These are phyloP conservation scores for Phymorhynchus buccinoides DNA, from an alignment of 1,140 invertebrate genomes.

Conservation along the genomic window DNA sequence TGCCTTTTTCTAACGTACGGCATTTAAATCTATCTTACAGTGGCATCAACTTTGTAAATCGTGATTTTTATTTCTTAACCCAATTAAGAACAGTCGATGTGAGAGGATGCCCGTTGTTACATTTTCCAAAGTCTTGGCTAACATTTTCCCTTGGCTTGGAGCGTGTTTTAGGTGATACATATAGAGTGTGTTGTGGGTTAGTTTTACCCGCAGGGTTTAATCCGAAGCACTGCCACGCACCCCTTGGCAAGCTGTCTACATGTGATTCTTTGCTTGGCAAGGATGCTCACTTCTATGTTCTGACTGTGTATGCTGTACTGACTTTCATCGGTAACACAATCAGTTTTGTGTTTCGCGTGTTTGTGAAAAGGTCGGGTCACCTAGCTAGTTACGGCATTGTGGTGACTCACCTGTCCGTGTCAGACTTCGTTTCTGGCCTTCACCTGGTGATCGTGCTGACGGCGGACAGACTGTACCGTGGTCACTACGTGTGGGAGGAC, in stretches of 20 bases:
- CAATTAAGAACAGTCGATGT: constrained; percentile 35
- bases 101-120: not conserved
- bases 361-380: not conserved
- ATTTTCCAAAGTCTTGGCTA: not conserved
- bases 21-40: constrained; percentile 31
- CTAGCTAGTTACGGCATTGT: constrained; percentile 41
- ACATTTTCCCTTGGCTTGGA: not conserved
- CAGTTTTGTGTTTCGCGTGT: constrained; percentile 45
- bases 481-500: constrained; percentile 53
- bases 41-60: not conserved
- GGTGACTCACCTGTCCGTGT: constrained; percentile 53
- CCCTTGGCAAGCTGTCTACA: constrained; percentile 47
- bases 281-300: constrained; percentile 32
- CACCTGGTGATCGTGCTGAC: constrained; percentile 61
- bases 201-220: constrained; percentile 10
- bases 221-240: constrained; percentile 43
- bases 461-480: constrained; percentile 56
- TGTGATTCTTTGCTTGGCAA: constrained; percentile 49
- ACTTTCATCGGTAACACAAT: constrained; percentile 51
- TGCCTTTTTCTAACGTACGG: not conserved
- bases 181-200: constrained; percentile 48
- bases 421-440: constrained; percentile 65
- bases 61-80: constrained; percentile 40
- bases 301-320: constrained; percentile 45
- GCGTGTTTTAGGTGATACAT: constrained; percentile 41